Evolutionary conservation across 1,140 invertebrate genomes (phyloP), one percentile per base, ranked within the genome.

Genomic region (Argopecten irradians): DNA sequence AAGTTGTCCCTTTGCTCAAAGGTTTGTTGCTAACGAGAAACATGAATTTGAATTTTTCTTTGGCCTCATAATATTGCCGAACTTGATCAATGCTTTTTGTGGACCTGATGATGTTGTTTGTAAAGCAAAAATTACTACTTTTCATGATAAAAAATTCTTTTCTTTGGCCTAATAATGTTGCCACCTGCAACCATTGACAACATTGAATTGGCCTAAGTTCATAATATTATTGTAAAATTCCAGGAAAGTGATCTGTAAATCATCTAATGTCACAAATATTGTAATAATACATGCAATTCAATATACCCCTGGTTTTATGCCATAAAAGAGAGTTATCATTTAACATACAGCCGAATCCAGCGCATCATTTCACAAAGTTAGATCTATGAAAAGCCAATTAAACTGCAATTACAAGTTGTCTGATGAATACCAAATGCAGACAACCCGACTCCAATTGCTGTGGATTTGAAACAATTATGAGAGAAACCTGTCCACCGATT

Each of bases 161-260:
- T n/a, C n/a, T n/a, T n/a, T n/a, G n/a, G n/a, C n/a, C n/a, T n/a
- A n/a, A n/a, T n/a, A n/a, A n/a, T n/a, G n/a, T n/a, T n/a, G n/a
- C n/a, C n/a, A n/a, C n/a, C n/a, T n/a, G n/a, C n/a, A n/a, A n/a
- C n/a, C n/a, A n/a, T n/a, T n/a, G n/a, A n/a, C n/a, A n/a, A n/a
- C n/a, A n/a, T n/a, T n/a, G n/a, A n/a, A n/a, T 71, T 71, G 55
- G 55, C 55, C 55, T 71, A 28, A n/a, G 55, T 71, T 71, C n/a
- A 5, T n/a, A 28, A 28, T 71, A 71, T 71, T 5, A 28, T 71
- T 71, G 22, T 3, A 11, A 11, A 19, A 22, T 55, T 55, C 22
- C 43, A 19, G 43, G 22, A 55, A 3, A 55, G 43, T 19, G 43
- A n/a, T 71, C 55, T 28, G 19, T 71, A 71, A 71, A 71, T 71